A percentile compares a stretch with the other conserved stretches of the same genome.
Evolutionary conservation across 2,888 invertebrate genomes (phyloP).

Genomic region (Parascotia fuliginaria): DNA sequence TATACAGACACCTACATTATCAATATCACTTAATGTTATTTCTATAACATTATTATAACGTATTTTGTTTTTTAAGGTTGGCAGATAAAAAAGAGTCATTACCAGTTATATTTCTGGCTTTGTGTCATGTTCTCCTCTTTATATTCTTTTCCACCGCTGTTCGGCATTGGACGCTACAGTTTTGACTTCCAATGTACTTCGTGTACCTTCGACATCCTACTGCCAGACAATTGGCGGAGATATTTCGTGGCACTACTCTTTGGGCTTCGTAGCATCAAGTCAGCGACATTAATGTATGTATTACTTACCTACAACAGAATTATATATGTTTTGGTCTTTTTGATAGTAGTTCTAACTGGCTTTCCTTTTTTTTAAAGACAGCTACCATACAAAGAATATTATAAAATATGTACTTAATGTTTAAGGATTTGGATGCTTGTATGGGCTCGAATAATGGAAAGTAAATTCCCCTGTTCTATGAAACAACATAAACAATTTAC

Average conservation of each 20-base stretch:
- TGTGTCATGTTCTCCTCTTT: constrained; percentile 64
- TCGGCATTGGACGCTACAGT: constrained; percentile 69
- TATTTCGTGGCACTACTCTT: constrained; percentile 61
- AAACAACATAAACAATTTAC: constrained; percentile 37
- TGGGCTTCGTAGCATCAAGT: constrained; percentile 69
- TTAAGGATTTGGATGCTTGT: constrained; percentile 59
- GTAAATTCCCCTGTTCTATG: constrained; percentile 38
- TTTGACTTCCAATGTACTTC: constrained; percentile 72
- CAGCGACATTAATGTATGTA: constrained; percentile 72
- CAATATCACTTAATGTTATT: too few species aligned
- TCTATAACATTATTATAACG: too few species aligned
- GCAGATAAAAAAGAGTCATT: constrained; percentile 63
- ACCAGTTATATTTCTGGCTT: constrained; percentile 59
- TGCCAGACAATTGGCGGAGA: constrained; percentile 59
- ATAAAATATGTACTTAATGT: neutral
- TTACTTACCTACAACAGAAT: too few species aligned
- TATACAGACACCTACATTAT: too few species aligned
- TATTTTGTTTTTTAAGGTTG: constrained; percentile 60
- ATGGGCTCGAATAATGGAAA: constrained; percentile 60
- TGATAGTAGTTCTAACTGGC: too few species aligned
- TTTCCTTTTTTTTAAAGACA: too few species aligned
- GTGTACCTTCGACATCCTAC: constrained; percentile 71
- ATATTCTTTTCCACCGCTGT: constrained; percentile 68
- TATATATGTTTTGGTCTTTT: too few species aligned
- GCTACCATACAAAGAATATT: neutral